Conservation (phyloP, 1,140 invertebrate genomes). For the Delia radicum region DNA sequence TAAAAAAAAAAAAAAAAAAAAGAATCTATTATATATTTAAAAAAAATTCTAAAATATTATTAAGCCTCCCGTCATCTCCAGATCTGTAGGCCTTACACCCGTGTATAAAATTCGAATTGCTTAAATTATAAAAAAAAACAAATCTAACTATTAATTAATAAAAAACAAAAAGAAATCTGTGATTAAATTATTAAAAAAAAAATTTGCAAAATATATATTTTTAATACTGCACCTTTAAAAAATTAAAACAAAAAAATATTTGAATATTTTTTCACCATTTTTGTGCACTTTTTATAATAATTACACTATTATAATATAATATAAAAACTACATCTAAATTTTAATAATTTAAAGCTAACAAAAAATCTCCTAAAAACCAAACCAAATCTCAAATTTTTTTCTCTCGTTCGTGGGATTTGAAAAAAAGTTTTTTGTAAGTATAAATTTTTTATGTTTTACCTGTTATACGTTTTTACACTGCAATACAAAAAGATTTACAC, state of each 20-base stretch:
- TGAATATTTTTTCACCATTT: background rate
- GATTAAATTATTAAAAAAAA: constrained; percentile 18
- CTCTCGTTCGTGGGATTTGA: background rate
- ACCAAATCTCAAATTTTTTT: background rate
- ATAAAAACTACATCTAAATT: background rate
- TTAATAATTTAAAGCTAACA: background rate
- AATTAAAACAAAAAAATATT: background rate
- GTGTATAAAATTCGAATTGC: background rate
- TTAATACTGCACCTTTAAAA: constrained; percentile 24
- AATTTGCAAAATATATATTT: constrained; percentile 11
- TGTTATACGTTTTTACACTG: no score
- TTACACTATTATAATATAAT: background rate
- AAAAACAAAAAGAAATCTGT: constrained; percentile 19
- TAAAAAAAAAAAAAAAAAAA: background rate
- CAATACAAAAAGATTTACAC: no score
- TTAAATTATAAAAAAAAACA: no score
- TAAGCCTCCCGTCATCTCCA: constrained; percentile 26
- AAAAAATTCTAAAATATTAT: no score
- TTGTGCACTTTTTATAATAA: constrained; percentile 16
- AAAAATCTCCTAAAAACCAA: background rate
- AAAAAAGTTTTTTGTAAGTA: background rate
- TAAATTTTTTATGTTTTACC: background rate
- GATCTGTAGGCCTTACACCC: constrained; percentile 14
- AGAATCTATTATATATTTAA: background rate
- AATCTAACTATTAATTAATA: background rate